Base-by-base conservation (phyloP, 2,888 invertebrate genomes). In the Bombylius discolor region DNA sequence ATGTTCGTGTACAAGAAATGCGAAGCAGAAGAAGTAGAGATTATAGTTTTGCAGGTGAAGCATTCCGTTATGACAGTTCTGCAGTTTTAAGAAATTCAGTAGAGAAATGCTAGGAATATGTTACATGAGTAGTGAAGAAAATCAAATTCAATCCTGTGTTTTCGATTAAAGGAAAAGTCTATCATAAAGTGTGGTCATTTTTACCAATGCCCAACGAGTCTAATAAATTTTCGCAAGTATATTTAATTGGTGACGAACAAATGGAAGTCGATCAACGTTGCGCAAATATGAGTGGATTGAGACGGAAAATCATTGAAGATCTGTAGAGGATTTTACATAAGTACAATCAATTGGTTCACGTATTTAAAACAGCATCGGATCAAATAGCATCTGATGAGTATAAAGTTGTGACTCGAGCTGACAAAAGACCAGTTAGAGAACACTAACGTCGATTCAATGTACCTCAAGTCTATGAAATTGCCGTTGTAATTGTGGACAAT, bases 361-460 rank as follows among this genome's bases (percentile, higher is more conserved):
- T 61, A 13, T 64, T 66, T 45, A 65, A 63, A 61, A 66, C 50
- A 42, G 60, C 62, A n/a, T 39, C 65, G 33, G 62, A 64, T 9
- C 47, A 4, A 36, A 62, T 66, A 62, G 62, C 62, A 55, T 51
- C 58, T 56, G 63, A 65, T 58, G 51, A 63, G 46, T 55, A 60
- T 51, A 60, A 61, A 62, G 55, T 64, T 57, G 62, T 67, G 12
- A 66, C 65, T 57, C 60, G 57, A 62, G 66, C 65, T n/a, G 64
- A 67, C 54, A 66, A 67, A 58, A 60, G 54, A 54, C 66, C 66
- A 53, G 54, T 57, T 42, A 65, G 64, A 45, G 58, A 63, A 60
- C 66, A 67, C 57, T 60, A 53, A 58, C 54, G 65, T 46, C 55
- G 64, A 49, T 66, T 64, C 54, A 67, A 67, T 62, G 65, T 63